Evolutionary conservation across 1,140 invertebrate species (phyloP).

Genomic region (Zophobas morio): DNA sequence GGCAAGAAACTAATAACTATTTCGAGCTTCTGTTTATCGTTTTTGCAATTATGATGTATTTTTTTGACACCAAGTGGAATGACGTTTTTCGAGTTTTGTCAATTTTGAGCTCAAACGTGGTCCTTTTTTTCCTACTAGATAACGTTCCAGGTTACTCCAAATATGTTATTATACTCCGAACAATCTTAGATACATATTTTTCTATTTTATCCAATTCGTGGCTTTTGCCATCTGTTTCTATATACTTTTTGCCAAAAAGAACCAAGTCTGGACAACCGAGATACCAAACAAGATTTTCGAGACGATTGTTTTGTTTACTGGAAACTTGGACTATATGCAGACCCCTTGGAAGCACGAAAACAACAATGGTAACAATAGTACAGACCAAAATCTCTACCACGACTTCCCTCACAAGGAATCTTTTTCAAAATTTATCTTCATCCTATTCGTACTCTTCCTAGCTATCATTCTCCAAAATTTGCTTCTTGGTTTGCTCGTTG

Average conservation of each 20-base stretch:
- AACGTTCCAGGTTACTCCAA: conserved; percentile 55
- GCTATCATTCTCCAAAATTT: conserved; percentile 58
- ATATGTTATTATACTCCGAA: conserved; percentile 57
- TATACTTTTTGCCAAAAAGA: conserved; percentile 49
- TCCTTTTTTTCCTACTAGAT: conserved; percentile 52
- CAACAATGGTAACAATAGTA: conserved; percentile 32
- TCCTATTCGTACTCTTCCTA: conserved; percentile 56
- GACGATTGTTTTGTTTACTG: conserved; percentile 54
- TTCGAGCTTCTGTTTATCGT: conserved; percentile 48
- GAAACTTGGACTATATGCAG: conserved; percentile 47
- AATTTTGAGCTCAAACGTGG: conserved; percentile 48
- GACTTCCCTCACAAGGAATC: conserved; percentile 4
- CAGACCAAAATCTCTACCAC: conserved; percentile 36
- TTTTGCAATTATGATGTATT: conserved; percentile 32
- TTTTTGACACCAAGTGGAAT: conserved; percentile 16
- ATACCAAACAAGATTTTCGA: conserved; percentile 54
- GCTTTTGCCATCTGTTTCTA: conserved; percentile 57
- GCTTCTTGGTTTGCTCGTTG: conserved; percentile 55
- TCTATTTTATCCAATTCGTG: conserved; percentile 59
- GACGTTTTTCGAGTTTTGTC: conserved; percentile 45
- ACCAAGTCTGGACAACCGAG: not conserved
- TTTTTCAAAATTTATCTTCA: conserved; percentile 54
- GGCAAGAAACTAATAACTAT: conserved; percentile 49
- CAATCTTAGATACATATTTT: conserved; percentile 51
- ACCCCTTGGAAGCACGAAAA: not conserved